Evolutionary conservation across 2,888 invertebrate genomes (phyloP), one percentile per base, ranked within the genome.

Genomic region (Phengaris arion): DNA sequence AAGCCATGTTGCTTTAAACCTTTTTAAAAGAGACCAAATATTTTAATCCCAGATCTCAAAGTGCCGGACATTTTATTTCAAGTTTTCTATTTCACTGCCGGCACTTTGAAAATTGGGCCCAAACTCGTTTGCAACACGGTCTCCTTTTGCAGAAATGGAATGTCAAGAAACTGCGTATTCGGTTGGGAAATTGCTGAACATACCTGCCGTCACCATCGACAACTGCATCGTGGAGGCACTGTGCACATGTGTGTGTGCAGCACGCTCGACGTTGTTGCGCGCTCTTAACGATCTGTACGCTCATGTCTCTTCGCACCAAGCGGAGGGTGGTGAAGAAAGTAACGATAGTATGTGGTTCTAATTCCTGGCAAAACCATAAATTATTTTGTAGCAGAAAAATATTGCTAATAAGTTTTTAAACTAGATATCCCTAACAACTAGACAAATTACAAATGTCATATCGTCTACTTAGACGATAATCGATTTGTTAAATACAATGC

Each of bases 151-250:
- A 93, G 93, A 92, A 85, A 82, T 83, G 57, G 85, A 88, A 77
- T 86, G 90, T 79, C 87, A 89, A 84, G 93, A 93, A 85, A 85
- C 92, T 75, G 92, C 92, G 5, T 90, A 89, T 79, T 81, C 87
- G 2, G 76, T 91, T 22, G 94, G 94, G 5, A 93, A 89, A 82
- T 81, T 78, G 6, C 83, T 95, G 4, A 79, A 83, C 5, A 79
- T 95, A 76, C 94, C 94, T 0, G 90, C 92, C 6, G 81, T 93
- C 77, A 94, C 89, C 83, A 88, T 94, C 76, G 95, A 94, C 83
- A 82, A 85, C 52, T 88, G 92, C 83, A 93, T 92, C 81, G 92
- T 91, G 76, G 92, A 94, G 82, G 92, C 93, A 52, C 83, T 94
- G 59, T 87, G 88, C 79, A 76, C 82, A 0, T 83, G 86, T 75